These are phyloP conservation scores for Paralvinella palmiformis DNA, from an alignment of 1,140 invertebrate species.

Conservation along the genomic window DNA sequence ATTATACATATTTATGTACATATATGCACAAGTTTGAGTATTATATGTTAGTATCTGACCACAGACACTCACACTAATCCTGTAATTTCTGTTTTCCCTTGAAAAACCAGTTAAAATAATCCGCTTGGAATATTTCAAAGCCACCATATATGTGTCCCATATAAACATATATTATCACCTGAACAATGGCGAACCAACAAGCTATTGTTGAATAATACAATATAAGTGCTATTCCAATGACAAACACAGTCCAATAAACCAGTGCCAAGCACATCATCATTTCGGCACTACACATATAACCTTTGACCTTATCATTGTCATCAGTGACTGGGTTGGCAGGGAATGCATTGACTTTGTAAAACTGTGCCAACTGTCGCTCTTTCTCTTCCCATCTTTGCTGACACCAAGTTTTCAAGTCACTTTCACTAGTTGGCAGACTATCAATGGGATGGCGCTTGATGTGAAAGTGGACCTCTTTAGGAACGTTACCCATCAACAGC, in stretches of 20 bases:
- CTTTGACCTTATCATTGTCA: not conserved
- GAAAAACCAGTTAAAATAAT: constrained; percentile 11
- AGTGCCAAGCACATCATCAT: constrained; percentile 2
- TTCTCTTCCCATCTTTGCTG: constrained; percentile 33
- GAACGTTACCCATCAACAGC: constrained; percentile 32
- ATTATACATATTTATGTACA: too few species aligned
- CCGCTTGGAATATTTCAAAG: constrained; percentile 11
- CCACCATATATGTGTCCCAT: constrained; percentile 9
- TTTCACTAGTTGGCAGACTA: constrained; percentile 21
- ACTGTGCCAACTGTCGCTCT: constrained; percentile 30
- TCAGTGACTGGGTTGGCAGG: not conserved
- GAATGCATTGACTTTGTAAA: constrained; percentile 26
- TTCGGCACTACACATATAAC: not conserved
- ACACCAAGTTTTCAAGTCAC: constrained; percentile 32
- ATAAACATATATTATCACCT: constrained; percentile 5
- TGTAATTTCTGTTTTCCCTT: not conserved
- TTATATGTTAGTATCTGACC: too few species aligned
- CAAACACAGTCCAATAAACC: not conserved
- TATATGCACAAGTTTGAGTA: too few species aligned
- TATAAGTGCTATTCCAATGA: not conserved
- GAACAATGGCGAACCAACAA: not conserved
- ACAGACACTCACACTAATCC: too few species aligned
- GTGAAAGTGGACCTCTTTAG: constrained; percentile 39
- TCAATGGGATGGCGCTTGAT: constrained; percentile 23
- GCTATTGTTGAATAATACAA: constrained; percentile 8